Percentiles rank a stretch among this genome's conserved stretches.
phyloP scores from a whole-genome alignment of 2,113 vertebrate species.

The Corythornis madagascariensis region DNA sequence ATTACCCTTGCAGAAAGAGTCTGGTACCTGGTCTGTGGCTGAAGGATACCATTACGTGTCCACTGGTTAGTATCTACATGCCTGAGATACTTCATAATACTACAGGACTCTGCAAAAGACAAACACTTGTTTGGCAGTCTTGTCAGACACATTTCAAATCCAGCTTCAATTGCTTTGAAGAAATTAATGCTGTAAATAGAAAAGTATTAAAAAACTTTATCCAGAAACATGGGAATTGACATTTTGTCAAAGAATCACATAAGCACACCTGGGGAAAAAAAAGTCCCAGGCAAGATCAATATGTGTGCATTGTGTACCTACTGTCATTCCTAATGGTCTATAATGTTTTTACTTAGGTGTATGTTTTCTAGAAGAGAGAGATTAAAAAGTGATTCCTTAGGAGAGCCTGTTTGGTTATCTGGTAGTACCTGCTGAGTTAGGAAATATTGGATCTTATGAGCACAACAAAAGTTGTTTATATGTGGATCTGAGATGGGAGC shows the following conservation, averaged over 20 bases:
- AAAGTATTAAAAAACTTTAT: background rate
- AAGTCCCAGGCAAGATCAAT: background rate
- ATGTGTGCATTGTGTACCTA: background rate
- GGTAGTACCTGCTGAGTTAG: constrained; percentile 12
- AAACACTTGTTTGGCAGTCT: background rate
- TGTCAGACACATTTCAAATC: background rate
- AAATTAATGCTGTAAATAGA: background rate
- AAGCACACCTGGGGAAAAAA: background rate
- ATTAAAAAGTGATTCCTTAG: background rate
- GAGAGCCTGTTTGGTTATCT: background rate
- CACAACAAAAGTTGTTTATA: background rate
- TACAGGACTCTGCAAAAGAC: background rate
- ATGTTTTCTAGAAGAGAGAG: background rate
- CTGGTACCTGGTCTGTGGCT: background rate
- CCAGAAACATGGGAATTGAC: background rate
- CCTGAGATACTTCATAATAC: background rate
- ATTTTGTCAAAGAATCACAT: background rate
- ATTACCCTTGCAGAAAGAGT: background rate
- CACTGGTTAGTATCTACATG: background rate
- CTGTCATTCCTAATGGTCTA: background rate
- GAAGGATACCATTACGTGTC: background rate
- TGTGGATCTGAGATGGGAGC: constrained; percentile 25
- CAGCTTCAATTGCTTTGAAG: background rate
- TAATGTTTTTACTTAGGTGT: background rate
- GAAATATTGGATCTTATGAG: constrained; percentile 18